These are phyloP conservation scores for Tolypeutes matacus DNA, from an alignment of 2,797 vertebrate species.

Conservation along the genomic window DNA sequence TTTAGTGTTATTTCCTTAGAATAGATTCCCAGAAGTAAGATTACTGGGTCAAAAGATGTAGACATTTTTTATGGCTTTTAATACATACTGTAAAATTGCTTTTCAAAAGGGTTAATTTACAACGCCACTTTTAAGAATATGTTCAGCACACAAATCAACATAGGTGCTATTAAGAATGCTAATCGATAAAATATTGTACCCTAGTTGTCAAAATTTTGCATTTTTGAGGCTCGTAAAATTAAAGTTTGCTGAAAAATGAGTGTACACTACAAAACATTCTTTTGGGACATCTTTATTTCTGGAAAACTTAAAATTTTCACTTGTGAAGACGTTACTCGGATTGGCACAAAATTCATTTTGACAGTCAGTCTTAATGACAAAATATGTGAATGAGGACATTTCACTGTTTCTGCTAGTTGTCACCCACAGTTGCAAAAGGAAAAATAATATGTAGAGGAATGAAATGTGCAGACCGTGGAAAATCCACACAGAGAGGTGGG, in stretches of 20 bases:
- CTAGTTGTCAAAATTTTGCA: slow-evolving; percentile 61
- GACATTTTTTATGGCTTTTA: slow-evolving; percentile 79
- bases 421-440: slow-evolving; percentile 21
- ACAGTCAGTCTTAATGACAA: slow-evolving; percentile 61
- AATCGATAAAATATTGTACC: slow-evolving; percentile 74
- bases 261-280: slow-evolving; percentile 49
- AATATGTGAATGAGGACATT: background rate
- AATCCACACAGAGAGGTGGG: background rate
- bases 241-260: slow-evolving; percentile 68
- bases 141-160: slow-evolving; percentile 68
- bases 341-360: slow-evolving; percentile 59
- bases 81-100: slow-evolving; percentile 79
- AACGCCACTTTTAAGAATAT: slow-evolving; percentile 62
- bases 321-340: slow-evolving; percentile 62
- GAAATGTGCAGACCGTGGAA: background rate
- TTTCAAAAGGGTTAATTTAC: slow-evolving; percentile 80
- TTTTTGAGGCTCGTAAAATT: slow-evolving; percentile 73
- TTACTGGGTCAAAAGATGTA: slow-evolving; percentile 80
- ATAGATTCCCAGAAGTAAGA: slow-evolving; percentile 78
- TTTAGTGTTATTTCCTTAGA: slow-evolving; percentile 78
- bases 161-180: slow-evolving; percentile 69
- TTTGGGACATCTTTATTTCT: slow-evolving; percentile 73
- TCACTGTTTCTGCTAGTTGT: slow-evolving; percentile 45
- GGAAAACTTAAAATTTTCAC: slow-evolving; percentile 60
- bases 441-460: background rate